Evolutionary conservation across 30 jellyfish, hydroid and myxozoan genomes (phyloP).

Genomic region (Sanderia malayensis): DNA sequence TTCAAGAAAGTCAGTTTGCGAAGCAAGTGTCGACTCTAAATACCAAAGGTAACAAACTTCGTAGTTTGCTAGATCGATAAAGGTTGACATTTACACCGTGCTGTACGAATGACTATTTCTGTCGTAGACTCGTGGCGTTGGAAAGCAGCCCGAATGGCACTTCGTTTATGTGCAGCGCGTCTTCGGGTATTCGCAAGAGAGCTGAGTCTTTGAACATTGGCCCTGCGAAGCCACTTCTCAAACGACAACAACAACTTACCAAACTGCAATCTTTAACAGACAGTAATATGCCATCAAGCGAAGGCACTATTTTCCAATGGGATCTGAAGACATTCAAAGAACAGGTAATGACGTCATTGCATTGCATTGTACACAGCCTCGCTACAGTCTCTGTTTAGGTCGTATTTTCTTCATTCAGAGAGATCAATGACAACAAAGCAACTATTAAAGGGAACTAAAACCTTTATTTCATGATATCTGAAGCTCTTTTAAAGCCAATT

Average conservation of each 20-base stretch:
- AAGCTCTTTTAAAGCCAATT: too few relatives aligned
- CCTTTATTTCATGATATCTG: too few relatives aligned
- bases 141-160: conserved; percentile 71
- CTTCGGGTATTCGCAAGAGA: conserved; percentile 45
- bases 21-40: conserved; percentile 54
- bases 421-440: too few relatives aligned
- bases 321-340: conserved; percentile 67
- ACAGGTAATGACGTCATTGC: too few relatives aligned
- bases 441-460: too few relatives aligned
- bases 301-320: conserved; percentile 75
- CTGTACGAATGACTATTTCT: too few relatives aligned
- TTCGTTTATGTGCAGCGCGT: conserved; percentile 65
- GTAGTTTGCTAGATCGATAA: background rate
- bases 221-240: conserved; percentile 10
- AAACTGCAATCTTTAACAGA: conserved; percentile 61
- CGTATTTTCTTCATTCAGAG: too few relatives aligned
- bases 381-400: too few relatives aligned
- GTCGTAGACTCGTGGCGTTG: conserved; percentile 34
- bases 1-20: conserved; percentile 43
- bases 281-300: conserved; percentile 44
- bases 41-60: conserved; percentile 56
- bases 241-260: conserved; percentile 2
- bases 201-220: conserved; percentile 18
- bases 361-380: too few relatives aligned
- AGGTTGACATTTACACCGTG: background rate